Evolutionary conservation across 2,888 invertebrate genomes (phyloP), one percentile per base, ranked within the genome.

Genomic region (Ashinkailepas kermadecensis): DNA sequence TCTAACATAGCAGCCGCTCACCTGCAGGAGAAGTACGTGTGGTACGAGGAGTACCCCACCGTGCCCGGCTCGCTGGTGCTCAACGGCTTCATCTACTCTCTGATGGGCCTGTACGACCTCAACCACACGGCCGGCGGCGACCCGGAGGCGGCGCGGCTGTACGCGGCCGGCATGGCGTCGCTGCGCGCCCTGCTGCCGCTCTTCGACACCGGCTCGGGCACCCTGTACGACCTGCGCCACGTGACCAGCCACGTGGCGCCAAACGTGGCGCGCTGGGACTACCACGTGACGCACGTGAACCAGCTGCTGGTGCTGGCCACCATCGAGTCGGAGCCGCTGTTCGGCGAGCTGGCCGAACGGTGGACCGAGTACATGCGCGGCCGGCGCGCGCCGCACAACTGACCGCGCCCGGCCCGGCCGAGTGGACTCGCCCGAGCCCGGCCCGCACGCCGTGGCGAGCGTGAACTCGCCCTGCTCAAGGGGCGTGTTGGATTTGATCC

Each of bases 1-100:
- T 39, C 39, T 39, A 39, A 39, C 39, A 1, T 39, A 39, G 39
- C 3, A 1, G 10, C 65, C 65, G 65, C 65, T 56, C 18, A 6
- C 74, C 59, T 8, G 21, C 74, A 74, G 74, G 74, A 74, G 21
- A 74, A 74, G 56, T 93, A 92, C 86, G 91, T 93, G 81, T 99
- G 98, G 98, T 99, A 97, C 87, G 99, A 99, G 87, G 99, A 99
- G 87, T 99, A 99, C 88, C 99, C 99, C 0, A 99, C 99, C 0
- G 92, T 92, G 81, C 99, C 99, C 0, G 91, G 96, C 9, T 93
- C 95, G 0, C 98, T 96, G 89, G 98, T 99, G 18, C 91, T 99
- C 56, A 99, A 99, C 89, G 99, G 99, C 78, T 99, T 99, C 89
- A 96, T 99, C 86, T 99, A 98, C 89, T 95, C 99, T 0, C 90